A percentile compares a stretch with the other conserved stretches of the same genome.
Evolutionary conservation across 1,140 invertebrate species (phyloP).

Genomic region (Neoseiulus cucumeris): DNA sequence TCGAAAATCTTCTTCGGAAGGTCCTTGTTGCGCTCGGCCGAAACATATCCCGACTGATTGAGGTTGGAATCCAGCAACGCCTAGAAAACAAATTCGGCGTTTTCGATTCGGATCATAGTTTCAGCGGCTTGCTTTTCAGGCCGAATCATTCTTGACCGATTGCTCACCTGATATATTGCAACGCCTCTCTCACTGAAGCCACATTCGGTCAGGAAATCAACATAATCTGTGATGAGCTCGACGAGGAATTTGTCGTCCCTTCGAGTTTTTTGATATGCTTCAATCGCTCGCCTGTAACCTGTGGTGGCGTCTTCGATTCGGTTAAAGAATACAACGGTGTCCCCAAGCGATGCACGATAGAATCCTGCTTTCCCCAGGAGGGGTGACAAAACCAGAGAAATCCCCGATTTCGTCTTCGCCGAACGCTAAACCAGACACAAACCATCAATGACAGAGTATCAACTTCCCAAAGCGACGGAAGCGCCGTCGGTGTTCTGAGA

Average conservation of each 20-base stretch:
- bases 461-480: too few relatives aligned
- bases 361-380: too few relatives aligned
- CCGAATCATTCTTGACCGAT: too few relatives aligned
- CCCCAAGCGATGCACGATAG: too few relatives aligned
- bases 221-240: not conserved
- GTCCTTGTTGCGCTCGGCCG: not conserved
- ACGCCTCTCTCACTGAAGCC: not conserved
- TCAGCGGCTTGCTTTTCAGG: not conserved
- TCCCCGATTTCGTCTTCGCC: too few relatives aligned
- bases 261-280: not conserved
- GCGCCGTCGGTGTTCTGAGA: too few relatives aligned
- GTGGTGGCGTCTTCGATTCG: not conserved
- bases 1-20: not conserved
- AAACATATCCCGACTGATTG: not conserved
- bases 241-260: not conserved
- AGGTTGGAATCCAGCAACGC: not conserved
- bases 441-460: too few relatives aligned
- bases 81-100: not conserved
- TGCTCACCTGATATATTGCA: not conserved
- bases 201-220: not conserved
- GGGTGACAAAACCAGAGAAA: too few relatives aligned
- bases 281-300: not conserved
- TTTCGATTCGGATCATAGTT: not conserved
- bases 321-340: too few relatives aligned
- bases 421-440: too few relatives aligned